A percentile compares a stretch with the other conserved stretches of the same genome.
Conservation (phyloP, 2,888 invertebrate genomes). For the Hypsopygia costalis region DNA sequence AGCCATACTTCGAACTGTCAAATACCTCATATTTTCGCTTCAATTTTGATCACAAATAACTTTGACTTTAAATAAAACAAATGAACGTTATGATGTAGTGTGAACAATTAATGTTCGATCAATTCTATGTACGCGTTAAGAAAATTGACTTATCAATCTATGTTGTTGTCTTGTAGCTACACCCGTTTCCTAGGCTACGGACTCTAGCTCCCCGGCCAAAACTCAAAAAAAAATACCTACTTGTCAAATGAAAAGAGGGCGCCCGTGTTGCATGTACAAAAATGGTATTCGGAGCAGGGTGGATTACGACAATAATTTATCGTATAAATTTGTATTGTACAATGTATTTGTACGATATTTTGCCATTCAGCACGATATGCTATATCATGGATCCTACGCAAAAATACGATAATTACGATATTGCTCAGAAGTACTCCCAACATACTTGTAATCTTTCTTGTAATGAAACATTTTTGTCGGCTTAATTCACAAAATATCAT, state of each 20-base stretch:
- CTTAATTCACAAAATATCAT: no score
- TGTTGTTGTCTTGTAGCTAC: conserved; percentile 77
- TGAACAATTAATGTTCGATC: conserved; percentile 12
- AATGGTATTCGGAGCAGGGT: background rate
- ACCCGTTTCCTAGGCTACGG: conserved; percentile 79
- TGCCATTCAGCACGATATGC: no score
- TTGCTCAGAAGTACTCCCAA: no score
- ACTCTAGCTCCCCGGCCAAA: conserved; percentile 39
- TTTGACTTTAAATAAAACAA: conserved; percentile 15
- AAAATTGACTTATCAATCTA: conserved; percentile 55
- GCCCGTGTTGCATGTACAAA: conserved; percentile 11
- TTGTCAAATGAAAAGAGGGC: conserved; percentile 6
- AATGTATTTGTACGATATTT: no score
- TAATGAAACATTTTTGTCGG: no score
- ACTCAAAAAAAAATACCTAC: conserved; percentile 18
- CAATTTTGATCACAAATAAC: conserved; percentile 18
- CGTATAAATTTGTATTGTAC: no score
- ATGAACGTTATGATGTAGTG: conserved; percentile 19
- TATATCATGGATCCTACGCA: no score
- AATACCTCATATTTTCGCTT: conserved; percentile 43
- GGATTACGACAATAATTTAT: no score
- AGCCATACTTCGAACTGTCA: conserved; percentile 70
- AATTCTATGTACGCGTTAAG: conserved; percentile 59
- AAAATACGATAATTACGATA: no score
- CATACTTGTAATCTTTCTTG: no score